Base-by-base conservation (phyloP, 2,113 vertebrate genomes). In the Ptilorrhoa leucosticta region DNA sequence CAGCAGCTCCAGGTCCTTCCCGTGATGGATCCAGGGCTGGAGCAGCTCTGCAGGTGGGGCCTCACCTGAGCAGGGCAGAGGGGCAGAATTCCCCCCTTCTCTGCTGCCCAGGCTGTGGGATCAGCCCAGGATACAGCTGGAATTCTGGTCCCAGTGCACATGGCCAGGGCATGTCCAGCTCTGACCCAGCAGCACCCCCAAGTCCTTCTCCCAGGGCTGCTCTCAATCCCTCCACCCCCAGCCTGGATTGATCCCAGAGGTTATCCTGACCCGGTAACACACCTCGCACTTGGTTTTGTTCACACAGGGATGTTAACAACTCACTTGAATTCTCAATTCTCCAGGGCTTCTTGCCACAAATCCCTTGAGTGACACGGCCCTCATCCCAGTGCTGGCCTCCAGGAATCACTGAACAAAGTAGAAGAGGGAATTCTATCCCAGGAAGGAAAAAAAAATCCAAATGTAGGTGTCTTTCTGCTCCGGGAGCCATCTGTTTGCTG, bases 221-320 rank as follows among this genome's bases (percentile, higher is more conserved):
- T 47, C 40, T 16, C 50, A 4, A 39, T 28, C n/a, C 24, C 7
- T 12, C 5, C 42, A 11, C 16, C 12, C 40, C 42, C 35, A 35
- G 20, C 83, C 51, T 44, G 60, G 42, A 11, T 6, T 7, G 26
- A 76, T 27, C 61, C 51, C 2, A 0, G 37, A 31, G 33, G 3
- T 68, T 42, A 35, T 42, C 51, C 44, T 1, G 1, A 42, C 31
- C 50, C 26, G 1, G 3, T 1, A 26, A 31, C 3, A 2, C 16
- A 5, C 71, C 12, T 57, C 35, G 35, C 60, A 6, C 24, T 31
- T 4, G 19, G 2, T 35, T 26, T 37, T 30, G 20, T 8, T 39
- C 35, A 20, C 44, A 48, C 11, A 37, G 18, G 7, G 11, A 21
- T 71, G 14, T 10, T 51, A 42, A 42, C 14, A 51, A 14, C 27